These are phyloP conservation scores for Mechanitis mazaeus DNA, from an alignment of 2,888 invertebrate genomes.

Conservation along the genomic window DNA sequence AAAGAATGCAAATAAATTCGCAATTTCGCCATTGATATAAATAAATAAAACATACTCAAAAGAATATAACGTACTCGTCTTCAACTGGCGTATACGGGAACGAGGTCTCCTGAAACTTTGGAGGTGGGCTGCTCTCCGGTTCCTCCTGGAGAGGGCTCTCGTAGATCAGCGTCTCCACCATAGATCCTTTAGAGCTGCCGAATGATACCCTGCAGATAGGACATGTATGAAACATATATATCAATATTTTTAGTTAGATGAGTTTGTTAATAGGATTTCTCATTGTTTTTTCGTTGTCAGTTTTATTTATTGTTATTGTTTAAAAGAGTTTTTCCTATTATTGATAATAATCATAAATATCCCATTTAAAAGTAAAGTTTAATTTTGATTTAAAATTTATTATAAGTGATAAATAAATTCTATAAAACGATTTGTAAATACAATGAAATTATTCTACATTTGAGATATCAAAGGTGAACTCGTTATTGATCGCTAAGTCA, in stretches of 20 bases:
- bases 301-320: too few species aligned
- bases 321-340: too few species aligned
- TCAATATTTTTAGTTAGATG: neutral
- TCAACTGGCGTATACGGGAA: slow-evolving; percentile 72
- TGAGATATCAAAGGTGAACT: slow-evolving; percentile 19
- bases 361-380: too few species aligned
- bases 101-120: slow-evolving; percentile 62
- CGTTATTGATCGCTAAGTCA: slow-evolving; percentile 20
- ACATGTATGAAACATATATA: neutral
- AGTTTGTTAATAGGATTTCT: neutral
- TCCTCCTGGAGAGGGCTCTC: slow-evolving; percentile 90
- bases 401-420: too few species aligned
- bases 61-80: slow-evolving; percentile 75
- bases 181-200: slow-evolving; percentile 94
- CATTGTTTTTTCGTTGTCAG: too few species aligned
- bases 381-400: too few species aligned
- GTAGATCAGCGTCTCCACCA: slow-evolving; percentile 95
- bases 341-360: too few species aligned
- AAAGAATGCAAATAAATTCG: slow-evolving; percentile 14
- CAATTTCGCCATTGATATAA: slow-evolving; percentile 30
- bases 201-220: slow-evolving; percentile 86
- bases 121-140: slow-evolving; percentile 82
- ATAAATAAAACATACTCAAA: slow-evolving; percentile 64
- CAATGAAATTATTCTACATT: neutral
- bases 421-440: slow-evolving; percentile 3